Evolutionary conservation across 2,113 vertebrate genomes (phyloP).

Genomic region (Malurus cyaneus): DNA sequence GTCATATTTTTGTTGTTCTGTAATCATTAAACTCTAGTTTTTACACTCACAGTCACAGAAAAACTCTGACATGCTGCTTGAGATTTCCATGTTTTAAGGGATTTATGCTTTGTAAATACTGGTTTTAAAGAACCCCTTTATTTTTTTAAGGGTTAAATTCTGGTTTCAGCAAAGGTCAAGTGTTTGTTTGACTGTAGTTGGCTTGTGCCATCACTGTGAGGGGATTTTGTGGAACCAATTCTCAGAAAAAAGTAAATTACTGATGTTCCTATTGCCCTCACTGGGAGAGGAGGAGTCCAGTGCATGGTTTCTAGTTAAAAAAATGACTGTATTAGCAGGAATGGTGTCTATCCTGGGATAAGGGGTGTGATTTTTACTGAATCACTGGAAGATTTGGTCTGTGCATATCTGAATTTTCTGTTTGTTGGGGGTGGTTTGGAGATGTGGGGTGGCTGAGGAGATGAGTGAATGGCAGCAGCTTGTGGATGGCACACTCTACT

Average conservation of each 20-base stretch:
- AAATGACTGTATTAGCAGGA: neutral
- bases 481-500: neutral
- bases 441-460: neutral
- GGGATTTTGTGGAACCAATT: neutral
- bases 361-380: neutral
- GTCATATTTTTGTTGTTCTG: neutral
- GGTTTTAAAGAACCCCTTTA: neutral
- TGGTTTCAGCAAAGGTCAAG: neutral
- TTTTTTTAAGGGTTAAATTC: slow-evolving; percentile 1
- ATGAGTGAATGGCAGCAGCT: neutral
- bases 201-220: neutral
- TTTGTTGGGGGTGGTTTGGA: neutral
- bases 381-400: neutral
- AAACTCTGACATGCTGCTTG: neutral
- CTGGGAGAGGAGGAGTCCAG: neutral
- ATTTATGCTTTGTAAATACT: neutral
- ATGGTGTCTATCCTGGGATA: neutral
- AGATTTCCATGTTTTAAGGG: neutral
- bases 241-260: neutral
- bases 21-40: neutral
- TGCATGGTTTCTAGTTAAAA: neutral
- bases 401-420: neutral
- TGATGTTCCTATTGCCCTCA: neutral
- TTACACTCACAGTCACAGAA: neutral
- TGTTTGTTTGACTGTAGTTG: neutral